Evolutionary conservation across 2,113 vertebrate species (phyloP).

Genomic region (Brevimyrus niger): DNA sequence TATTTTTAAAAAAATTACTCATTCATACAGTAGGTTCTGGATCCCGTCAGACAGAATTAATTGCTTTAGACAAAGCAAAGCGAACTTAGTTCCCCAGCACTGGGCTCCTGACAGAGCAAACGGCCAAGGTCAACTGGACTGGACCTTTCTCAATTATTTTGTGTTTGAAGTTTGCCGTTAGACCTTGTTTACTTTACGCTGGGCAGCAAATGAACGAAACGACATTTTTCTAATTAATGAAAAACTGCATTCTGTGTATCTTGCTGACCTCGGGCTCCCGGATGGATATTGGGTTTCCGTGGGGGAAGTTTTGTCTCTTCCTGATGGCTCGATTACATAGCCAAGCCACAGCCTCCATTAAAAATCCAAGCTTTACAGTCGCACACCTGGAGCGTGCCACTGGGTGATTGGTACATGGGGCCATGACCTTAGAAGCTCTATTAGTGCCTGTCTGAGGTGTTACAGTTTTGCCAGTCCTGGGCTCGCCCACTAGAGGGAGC

Average conservation of each 20-base stretch:
- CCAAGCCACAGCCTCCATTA: neutral
- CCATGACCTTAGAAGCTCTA: neutral
- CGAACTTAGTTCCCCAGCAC: neutral
- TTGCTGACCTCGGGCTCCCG: conserved; percentile 13
- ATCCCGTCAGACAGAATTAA: conserved; percentile 16
- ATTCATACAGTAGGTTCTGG: conserved; percentile 24
- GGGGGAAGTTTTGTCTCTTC: conserved; percentile 6
- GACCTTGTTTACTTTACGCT: conserved; percentile 20
- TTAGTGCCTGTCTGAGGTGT: neutral
- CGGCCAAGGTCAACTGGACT: neutral
- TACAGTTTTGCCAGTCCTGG: neutral
- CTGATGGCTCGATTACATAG: conserved; percentile 6
- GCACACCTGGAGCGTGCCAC: neutral
- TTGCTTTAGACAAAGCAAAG: conserved; percentile 26
- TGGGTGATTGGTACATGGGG: neutral
- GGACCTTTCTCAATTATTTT: conserved; percentile 8
- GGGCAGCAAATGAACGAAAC: neutral
- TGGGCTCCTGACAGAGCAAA: neutral
- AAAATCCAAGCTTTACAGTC: conserved; percentile 7
- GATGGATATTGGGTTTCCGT: conserved; percentile 17
- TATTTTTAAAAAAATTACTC: conserved; percentile 12
- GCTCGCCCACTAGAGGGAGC: neutral
- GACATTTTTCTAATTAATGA: conserved; percentile 20
- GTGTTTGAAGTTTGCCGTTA: conserved; percentile 20
- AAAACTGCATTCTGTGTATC: conserved; percentile 2